Evolutionary conservation across 2,797 vertebrate genomes (phyloP), one percentile per base, ranked within the genome.

Genomic region (Melanotaenia parkinsoni): DNA sequence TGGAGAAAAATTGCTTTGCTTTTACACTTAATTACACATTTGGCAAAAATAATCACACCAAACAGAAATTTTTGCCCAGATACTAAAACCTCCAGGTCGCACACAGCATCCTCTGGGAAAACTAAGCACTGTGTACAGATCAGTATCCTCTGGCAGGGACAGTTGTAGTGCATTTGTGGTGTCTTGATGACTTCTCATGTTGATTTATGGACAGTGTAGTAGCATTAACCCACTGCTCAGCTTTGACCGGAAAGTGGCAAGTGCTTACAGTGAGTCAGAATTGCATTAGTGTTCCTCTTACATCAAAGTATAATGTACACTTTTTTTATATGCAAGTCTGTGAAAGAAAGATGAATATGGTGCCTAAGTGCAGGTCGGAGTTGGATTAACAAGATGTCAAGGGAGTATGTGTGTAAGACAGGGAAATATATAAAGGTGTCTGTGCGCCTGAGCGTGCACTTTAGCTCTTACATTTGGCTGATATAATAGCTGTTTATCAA

Each of bases 311-410:
- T 47, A 51, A 54, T 24, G 28, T 40, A 26, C 37, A 38, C 70
- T 50, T 51, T 28, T 53, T 58, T 51, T 40, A 0, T 57, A 22
- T 45, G 4, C 54, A 10, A 63, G 45, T 67, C 28, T 51, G 63
- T 45, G 20, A 64, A 58, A 61, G 26, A 51, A 24, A n/a, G 20
- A 3, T 70, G 61, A 37, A 26, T 43, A 33, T 14, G 66, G 67
- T 47, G 45, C 32, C 70, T 75, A 53, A 75, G 26, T 62, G 32
- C 53, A 51, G 56, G 56, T 30, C 33, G 45, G 62, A 75, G 65
- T 12, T 73, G 78, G 65, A 87, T 84, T 79, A 86, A 76, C 80
- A 76, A 74, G 80, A 73, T 3, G 18, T 77, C 79, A 74, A 33
- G 82, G 82, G 76, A 79, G 65, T 37, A 14, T 60, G 67, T 61